Evolutionary conservation across 2,888 invertebrate genomes (phyloP).

Genomic region (Cordilura impudica): DNA sequence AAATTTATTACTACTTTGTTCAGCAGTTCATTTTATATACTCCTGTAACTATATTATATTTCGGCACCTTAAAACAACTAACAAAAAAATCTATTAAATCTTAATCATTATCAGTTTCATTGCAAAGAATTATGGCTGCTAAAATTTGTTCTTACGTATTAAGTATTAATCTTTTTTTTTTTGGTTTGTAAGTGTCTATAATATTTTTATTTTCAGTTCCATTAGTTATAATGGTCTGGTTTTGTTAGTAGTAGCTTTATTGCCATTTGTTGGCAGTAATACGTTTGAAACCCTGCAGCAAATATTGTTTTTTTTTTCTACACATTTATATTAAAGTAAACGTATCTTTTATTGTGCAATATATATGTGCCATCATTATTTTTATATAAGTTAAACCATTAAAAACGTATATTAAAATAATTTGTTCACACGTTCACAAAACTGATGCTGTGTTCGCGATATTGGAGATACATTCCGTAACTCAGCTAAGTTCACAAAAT

Average conservation of each 20-base stretch:
- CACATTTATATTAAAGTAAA: no score
- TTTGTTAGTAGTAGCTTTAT: not conserved
- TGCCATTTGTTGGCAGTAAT: not conserved
- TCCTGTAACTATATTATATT: not conserved
- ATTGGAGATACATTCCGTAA: no score
- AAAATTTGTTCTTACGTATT: not conserved
- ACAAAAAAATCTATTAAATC: not conserved
- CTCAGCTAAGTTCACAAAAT: no score
- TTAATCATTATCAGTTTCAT: not conserved
- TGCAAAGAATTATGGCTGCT: not conserved
- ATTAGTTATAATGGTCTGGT: not conserved
- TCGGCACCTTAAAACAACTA: not conserved
- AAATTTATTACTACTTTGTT: not conserved
- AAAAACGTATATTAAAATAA: no score
- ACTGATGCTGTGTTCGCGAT: no score
- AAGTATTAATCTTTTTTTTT: not conserved
- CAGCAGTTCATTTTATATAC: not conserved
- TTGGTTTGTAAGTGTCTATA: not conserved
- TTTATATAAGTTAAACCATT: no score
- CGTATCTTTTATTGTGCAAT: no score
- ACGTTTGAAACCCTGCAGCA: not conserved
- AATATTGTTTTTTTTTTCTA: no score
- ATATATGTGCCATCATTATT: no score
- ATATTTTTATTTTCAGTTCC: conserved; percentile 3
- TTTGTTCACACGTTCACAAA: no score